Conservation (phyloP, 1,140 invertebrate genomes). For the Dufourea novaeangliae region DNA sequence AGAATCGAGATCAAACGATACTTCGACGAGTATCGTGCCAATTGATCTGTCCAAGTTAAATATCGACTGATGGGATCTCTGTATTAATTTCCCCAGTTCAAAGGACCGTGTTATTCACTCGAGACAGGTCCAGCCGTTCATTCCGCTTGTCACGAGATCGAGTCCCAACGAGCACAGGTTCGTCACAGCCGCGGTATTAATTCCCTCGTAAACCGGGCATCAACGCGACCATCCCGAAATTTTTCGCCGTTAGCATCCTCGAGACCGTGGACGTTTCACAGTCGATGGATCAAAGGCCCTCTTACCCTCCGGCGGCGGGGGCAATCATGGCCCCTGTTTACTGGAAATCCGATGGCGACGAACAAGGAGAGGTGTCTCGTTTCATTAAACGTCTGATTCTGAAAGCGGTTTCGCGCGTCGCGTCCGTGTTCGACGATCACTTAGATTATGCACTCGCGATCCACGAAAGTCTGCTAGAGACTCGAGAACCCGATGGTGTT, state of each 20-base stretch:
- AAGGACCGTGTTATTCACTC: not conserved
- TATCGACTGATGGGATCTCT: not conserved
- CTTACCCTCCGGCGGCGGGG: too few relatives aligned
- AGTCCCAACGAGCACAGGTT: too few relatives aligned
- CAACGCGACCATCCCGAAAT: not conserved
- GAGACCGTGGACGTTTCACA: not conserved
- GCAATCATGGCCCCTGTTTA: slow-evolving; percentile 10
- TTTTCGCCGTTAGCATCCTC: not conserved
- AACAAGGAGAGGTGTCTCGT: not conserved
- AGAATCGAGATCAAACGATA: not conserved
- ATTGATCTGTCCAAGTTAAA: not conserved
- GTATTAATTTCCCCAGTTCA: not conserved
- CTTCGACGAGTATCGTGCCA: not conserved
- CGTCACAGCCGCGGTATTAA: not conserved
- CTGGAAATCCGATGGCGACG: not conserved
- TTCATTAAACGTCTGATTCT: not conserved
- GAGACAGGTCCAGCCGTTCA: not conserved
- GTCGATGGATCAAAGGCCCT: not conserved
- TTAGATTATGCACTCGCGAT: not conserved
- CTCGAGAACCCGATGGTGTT: too few relatives aligned
- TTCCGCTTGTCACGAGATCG: not conserved
- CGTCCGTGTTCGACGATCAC: not conserved
- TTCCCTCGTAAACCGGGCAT: not conserved
- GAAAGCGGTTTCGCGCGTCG: not conserved
- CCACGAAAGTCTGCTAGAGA: too few relatives aligned